Conservation (phyloP, 2,113 vertebrate species). For the Shinisaurus crocodilurus region DNA sequence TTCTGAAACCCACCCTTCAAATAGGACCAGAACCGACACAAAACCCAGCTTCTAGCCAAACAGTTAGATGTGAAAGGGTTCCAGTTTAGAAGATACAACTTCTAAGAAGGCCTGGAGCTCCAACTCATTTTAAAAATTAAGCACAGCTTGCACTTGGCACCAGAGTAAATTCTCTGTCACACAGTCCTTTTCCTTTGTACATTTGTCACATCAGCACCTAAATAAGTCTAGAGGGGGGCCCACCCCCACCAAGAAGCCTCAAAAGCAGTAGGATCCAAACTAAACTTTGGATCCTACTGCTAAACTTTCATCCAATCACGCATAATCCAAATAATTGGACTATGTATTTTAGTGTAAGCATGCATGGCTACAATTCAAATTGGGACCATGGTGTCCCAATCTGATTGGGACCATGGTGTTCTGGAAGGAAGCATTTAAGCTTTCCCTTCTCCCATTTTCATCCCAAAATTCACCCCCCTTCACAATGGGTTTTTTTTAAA, state of each 20-base stretch:
- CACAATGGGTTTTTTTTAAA: too few species aligned
- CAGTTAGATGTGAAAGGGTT: neutral
- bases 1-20: neutral
- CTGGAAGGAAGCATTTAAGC: too few species aligned
- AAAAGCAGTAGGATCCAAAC: constrained; percentile 15
- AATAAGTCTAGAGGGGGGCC: fast-evolving
- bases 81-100: neutral
- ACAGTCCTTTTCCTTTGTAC: constrained; percentile 16
- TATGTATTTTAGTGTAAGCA: too few species aligned
- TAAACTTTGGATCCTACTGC: too few species aligned
- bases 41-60: neutral
- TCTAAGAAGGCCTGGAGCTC: neutral
- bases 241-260: constrained; percentile 4
- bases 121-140: constrained; percentile 1
- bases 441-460: too few species aligned
- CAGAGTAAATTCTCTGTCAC: neutral
- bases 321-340: too few species aligned
- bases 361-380: too few species aligned
- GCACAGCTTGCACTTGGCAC: neutral
- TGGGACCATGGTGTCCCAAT: too few species aligned
- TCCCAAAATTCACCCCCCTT: too few species aligned
- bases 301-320: too few species aligned
- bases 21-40: neutral
- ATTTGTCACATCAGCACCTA: constrained; percentile 33
- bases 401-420: too few species aligned